Evolutionary conservation across 2,113 vertebrate species (phyloP), one percentile per base, ranked within the genome.

Genomic region (Clarias batrachus): DNA sequence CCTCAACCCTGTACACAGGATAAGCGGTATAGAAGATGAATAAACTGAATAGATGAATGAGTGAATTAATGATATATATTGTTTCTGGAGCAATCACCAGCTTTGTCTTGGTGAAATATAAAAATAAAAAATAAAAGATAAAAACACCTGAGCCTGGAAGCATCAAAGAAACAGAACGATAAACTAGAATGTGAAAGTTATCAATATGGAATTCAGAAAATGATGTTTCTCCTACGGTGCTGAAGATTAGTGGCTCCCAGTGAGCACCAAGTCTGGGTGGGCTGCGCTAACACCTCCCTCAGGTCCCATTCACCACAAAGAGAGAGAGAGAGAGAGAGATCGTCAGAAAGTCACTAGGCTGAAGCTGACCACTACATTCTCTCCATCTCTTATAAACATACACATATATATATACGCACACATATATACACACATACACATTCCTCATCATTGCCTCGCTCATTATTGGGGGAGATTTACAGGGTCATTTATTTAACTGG

Each of bases 381-480:
- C 81, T 80, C 52, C 59, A 48, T 82, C 76, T 76, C 87, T 74
- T 86, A 85, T 62, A 7, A 48, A 48, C 48, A 48, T 48, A 48
- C 48, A 48, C 16, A 60, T 88, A 60, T 68, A 90, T 68, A 90
- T 91, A 94, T 95, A 97, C 83, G 60, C 83, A 85, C 74, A 65
- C 86, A 83, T 81, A 83, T 71, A 83, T 71, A 77, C 66, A 65
- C 82, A 81, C 87, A 71, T 60, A 66, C 57, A 89, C 82, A 90
- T 96, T 96, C 96, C 95, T 95, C 92, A 86, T 94, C 96, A 92
- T 94, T 95, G 84, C 90, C 91, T 86, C 92, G 94, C 95, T 96
- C 96, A 96, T 97, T 97, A 96, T 96, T 96, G 94, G 94, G 96
- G 95, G 92, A 93, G 96, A 97, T 97, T 96, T 97, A 97, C 96